Evolutionary conservation across 2,888 invertebrate genomes (phyloP), one percentile per base, ranked within the genome.

Genomic region (Entomobrya proxima): DNA sequence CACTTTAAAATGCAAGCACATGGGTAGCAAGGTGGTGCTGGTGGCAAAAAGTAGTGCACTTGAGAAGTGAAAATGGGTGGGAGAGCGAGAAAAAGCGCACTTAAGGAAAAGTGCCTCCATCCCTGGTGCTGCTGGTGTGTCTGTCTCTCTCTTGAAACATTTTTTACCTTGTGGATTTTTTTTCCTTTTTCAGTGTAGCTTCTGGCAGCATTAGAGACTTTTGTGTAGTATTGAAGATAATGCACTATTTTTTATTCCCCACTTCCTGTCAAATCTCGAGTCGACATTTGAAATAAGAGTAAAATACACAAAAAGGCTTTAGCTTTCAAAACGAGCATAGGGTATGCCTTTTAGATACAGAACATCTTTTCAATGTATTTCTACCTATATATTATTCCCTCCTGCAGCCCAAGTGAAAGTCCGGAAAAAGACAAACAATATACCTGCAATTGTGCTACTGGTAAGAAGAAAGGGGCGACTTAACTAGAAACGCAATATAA

Each of bases 201-300:
- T 15, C 67, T 13, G 30, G 5, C 27, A 61, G 61, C 61, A 69
- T 18, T 40, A 15, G 44, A 7, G 15, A 7, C 15, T 15, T 40
- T 15, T 13, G 37, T 21, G 40, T 0, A 69, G 32, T 50, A 74
- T 21, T 67, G 67, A 50, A 74, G 47, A 32, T 74, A 74, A 32
- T 74, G 67, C 67, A 52, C 67, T 21, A 67, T 47, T 74, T 81
- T 67, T 81, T 47, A 67, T 72, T 72, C 37, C 21, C 40, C 64
- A 32, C 81, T 83, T 84, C 77, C 77, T 84, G 84, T 84, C 84
- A 84, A 84, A 77, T 77, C 69, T 72, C 78, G 50, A 77, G 44
- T 84, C 69, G 69, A 58, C 77, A 69, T 77, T 77, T 84, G 69
- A 84, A 84, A 72, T 78, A 82, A 64, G 75, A 44, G 61, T 50